These are phyloP conservation scores for Bungarus multicinctus DNA, from an alignment of 2,113 vertebrate genomes.

Conservation along the genomic window DNA sequence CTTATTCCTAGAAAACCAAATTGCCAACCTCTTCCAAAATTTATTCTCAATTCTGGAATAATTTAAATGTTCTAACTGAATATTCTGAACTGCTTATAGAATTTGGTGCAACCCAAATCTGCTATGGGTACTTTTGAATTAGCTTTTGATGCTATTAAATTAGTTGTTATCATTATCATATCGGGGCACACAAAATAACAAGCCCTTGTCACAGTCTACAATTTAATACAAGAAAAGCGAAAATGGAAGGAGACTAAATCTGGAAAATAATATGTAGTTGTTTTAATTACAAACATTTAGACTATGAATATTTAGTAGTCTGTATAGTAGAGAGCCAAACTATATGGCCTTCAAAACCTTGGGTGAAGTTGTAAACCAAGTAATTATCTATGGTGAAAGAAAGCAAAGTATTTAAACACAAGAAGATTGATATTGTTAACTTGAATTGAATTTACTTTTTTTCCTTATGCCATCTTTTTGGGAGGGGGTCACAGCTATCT, in stretches of 20 bases:
- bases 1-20: slow-evolving; percentile 51
- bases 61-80: slow-evolving; percentile 50
- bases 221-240: background rate
- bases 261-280: background rate
- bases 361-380: background rate
- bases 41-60: slow-evolving; percentile 33
- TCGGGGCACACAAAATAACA: background rate
- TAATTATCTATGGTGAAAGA: background rate
- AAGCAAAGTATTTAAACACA: background rate
- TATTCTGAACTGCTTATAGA: slow-evolving; percentile 38
- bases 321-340: background rate
- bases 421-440: background rate
- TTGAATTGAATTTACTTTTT: background rate
- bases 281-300: background rate
- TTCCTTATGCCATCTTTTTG: background rate
- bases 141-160: slow-evolving; percentile 17
- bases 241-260: background rate
- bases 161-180: background rate
- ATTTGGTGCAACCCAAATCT: background rate
- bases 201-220: background rate
- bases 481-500: background rate
- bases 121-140: slow-evolving; percentile 15
- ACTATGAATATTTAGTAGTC: background rate
- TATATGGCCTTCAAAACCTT: background rate
- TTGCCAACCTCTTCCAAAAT: slow-evolving; percentile 41